These are phyloP conservation scores for Steinernema hermaphroditum DNA, from an alignment of 2,888 invertebrate genomes.

Conservation along the genomic window DNA sequence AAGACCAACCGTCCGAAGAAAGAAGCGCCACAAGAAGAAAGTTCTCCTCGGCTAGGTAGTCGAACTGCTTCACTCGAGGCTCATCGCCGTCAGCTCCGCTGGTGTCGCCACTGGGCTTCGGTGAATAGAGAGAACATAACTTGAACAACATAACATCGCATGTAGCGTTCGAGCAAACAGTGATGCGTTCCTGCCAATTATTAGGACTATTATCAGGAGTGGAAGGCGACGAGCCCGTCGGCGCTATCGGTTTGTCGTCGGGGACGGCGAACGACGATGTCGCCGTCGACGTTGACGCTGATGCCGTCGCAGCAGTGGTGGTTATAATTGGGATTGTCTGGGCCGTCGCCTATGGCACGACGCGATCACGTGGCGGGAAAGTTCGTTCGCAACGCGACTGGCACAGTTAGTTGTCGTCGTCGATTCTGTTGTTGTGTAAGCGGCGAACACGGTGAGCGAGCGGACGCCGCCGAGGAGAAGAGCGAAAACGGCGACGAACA, in stretches of 20 bases:
- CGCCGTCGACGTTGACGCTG: neutral
- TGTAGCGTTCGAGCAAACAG: constrained; percentile 30
- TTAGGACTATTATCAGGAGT: constrained; percentile 22
- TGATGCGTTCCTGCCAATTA: constrained; percentile 30
- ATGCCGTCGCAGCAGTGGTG: neutral
- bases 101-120: neutral
- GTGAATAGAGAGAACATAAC: constrained; percentile 30
- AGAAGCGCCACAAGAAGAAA: constrained; percentile 56
- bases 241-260: neutral
- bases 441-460: neutral
- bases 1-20: constrained; percentile 52
- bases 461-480: no score
- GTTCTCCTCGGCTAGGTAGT: constrained; percentile 48
- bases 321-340: neutral
- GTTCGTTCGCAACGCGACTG: neutral
- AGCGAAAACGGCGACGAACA: constrained; percentile 9
- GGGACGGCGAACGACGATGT: no score
- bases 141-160: constrained; percentile 31
- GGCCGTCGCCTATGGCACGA: neutral
- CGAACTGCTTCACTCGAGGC: constrained; percentile 6
- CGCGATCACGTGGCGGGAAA: neutral
- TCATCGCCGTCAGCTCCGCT: neutral
- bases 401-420: neutral
- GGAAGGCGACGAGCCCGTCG: neutral
- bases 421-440: neutral